phyloP scores from a whole-genome alignment of 2,888 invertebrate genomes.

The Drosophila limbata region DNA sequence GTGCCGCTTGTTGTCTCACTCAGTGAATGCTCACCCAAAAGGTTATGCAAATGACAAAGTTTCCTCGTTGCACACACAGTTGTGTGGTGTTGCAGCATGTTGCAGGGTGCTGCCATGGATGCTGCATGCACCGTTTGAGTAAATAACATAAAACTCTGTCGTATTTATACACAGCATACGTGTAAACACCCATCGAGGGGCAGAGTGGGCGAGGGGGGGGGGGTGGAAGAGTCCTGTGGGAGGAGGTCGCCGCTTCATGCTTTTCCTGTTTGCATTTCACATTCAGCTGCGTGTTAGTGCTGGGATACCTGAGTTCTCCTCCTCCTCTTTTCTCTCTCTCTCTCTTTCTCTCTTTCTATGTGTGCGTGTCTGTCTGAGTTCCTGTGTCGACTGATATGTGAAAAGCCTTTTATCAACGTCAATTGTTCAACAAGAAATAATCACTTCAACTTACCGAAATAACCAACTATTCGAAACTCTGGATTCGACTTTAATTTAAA shows the following conservation, averaged over 20 bases:
- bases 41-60: conserved; percentile 81
- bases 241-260: conserved; percentile 59
- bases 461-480: conserved; percentile 35
- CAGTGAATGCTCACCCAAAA: conserved; percentile 45
- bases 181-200: conserved; percentile 63
- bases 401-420: conserved; percentile 77
- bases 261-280: conserved; percentile 78
- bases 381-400: conserved; percentile 56
- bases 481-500: not conserved
- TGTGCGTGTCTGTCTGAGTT: conserved; percentile 20
- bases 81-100: conserved; percentile 6
- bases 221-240: conserved; percentile 22
- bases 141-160: conserved; percentile 78
- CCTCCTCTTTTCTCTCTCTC: conserved; percentile 1
- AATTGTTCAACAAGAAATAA: conserved; percentile 63
- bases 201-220: conserved; percentile 2
- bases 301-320: conserved; percentile 59
- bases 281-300: conserved; percentile 77
- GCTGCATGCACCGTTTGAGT: conserved; percentile 72
- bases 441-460: conserved; percentile 18
- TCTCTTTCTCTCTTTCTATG: conserved; percentile 3
- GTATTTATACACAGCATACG: conserved; percentile 80
- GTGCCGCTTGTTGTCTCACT: not conserved
- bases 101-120: conserved; percentile 24
- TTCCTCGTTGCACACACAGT: conserved; percentile 45